phyloP scores from a whole-genome alignment of 2,888 invertebrate genomes.

The Gandaritis pyraliata region DNA sequence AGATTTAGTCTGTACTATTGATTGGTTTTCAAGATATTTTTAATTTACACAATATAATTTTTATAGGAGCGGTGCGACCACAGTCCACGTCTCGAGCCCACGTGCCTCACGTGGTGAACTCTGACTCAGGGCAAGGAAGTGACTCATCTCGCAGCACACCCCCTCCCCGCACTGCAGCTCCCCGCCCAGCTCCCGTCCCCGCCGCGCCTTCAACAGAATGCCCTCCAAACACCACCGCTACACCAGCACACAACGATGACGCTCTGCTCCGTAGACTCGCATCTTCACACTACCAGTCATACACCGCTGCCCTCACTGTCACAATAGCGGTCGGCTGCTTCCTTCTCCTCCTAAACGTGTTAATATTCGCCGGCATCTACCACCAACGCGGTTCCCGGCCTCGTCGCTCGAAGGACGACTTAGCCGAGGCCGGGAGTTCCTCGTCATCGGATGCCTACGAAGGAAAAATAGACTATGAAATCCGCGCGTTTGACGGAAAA shows the following conservation, averaged over 20 bases:
- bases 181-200: slow-evolving; percentile 68
- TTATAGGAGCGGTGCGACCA: slow-evolving; percentile 89
- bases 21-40: no score
- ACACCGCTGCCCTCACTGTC: slow-evolving; percentile 94
- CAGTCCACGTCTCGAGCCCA: slow-evolving; percentile 88
- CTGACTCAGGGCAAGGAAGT: slow-evolving; percentile 61
- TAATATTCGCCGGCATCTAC: slow-evolving; percentile 95
- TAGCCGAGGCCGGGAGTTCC: slow-evolving; percentile 89
- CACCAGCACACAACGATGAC: slow-evolving; percentile 84
- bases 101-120: slow-evolving; percentile 82
- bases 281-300: slow-evolving; percentile 94
- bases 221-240: slow-evolving; percentile 85
- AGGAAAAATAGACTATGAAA: slow-evolving; percentile 82
- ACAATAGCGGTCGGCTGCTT: slow-evolving; percentile 95
- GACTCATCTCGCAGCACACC: slow-evolving; percentile 63
- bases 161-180: slow-evolving; percentile 76
- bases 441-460: slow-evolving; percentile 87
- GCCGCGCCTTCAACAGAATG: slow-evolving; percentile 89
- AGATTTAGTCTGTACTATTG: neutral
- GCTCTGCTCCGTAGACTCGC: slow-evolving; percentile 90
- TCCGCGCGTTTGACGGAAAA: slow-evolving; percentile 81
- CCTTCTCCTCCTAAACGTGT: slow-evolving; percentile 90
- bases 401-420: slow-evolving; percentile 90
- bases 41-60: neutral
- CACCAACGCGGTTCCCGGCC: slow-evolving; percentile 91